phyloP scores from a whole-genome alignment of 2,888 invertebrate genomes.

The Ectemnius cavifrons region DNA sequence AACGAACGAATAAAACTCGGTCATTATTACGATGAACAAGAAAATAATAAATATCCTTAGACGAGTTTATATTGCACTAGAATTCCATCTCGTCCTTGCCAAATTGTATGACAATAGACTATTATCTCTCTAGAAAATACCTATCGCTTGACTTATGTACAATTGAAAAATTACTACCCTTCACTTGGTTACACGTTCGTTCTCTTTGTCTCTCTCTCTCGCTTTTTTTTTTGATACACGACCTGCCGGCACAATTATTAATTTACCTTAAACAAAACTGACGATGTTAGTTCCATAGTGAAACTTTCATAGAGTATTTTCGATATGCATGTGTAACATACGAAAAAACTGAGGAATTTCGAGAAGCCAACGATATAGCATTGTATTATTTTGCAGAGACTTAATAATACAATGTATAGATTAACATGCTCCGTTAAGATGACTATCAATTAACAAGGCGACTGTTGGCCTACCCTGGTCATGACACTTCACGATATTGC shows the following conservation, averaged over 20 bases:
- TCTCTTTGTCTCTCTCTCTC: constrained; percentile 37
- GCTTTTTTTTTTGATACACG: not conserved
- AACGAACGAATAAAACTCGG: not conserved
- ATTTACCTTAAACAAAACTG: no score
- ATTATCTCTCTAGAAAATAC: constrained; percentile 72
- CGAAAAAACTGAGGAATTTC: no score
- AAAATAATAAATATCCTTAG: constrained; percentile 62
- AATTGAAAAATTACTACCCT: constrained; percentile 72
- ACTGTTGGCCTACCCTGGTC: no score
- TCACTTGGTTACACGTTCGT: constrained; percentile 41
- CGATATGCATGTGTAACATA: no score
- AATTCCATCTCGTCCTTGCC: constrained; percentile 63
- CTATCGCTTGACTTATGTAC: constrained; percentile 74
- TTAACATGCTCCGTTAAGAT: no score
- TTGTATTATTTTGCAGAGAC: no score
- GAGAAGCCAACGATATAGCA: not conserved
- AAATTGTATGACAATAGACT: constrained; percentile 68
- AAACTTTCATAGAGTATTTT: no score
- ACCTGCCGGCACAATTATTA: no score
- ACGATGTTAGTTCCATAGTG: no score
- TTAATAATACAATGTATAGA: no score
- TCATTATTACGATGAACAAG: constrained; percentile 34
- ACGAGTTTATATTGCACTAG: constrained; percentile 75
- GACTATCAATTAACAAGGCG: no score
- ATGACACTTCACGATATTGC: no score